Percentiles rank a stretch among this genome's conserved stretches.
These are phyloP conservation scores for Chymomyza caudatula DNA, from an alignment of 2,888 invertebrate genomes.

Conservation along the genomic window DNA sequence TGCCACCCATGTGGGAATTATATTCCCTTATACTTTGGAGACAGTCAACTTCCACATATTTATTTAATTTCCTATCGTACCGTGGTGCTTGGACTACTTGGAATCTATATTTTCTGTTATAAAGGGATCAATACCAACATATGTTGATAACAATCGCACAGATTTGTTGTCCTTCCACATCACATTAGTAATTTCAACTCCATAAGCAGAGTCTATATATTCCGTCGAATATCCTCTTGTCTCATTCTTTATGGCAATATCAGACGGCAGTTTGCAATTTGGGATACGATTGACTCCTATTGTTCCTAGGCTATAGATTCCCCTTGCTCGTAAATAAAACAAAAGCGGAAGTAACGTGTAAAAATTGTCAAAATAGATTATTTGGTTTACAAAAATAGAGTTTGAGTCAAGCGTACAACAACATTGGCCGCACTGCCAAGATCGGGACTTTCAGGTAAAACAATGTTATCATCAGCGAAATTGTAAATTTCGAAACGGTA, in stretches of 20 bases:
- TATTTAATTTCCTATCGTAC: constrained; percentile 11
- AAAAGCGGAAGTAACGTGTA: constrained; percentile 22
- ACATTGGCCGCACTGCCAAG: constrained; percentile 28
- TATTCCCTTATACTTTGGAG: constrained; percentile 44
- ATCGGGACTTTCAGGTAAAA: constrained; percentile 27
- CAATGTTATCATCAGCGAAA: constrained; percentile 13
- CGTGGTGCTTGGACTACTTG: constrained; percentile 1
- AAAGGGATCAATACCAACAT: constrained; percentile 12
- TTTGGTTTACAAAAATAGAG: too few relatives aligned
- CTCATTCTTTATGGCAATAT: constrained; percentile 6
- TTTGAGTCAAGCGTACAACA: constrained; percentile 25
- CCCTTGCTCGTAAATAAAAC: constrained; percentile 17
- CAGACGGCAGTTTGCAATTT: constrained; percentile 17
- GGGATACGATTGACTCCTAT: too few relatives aligned
- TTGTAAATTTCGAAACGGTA: constrained; percentile 25
- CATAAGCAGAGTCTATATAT: constrained; percentile 1
- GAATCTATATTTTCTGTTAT: neutral
- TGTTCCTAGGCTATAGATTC: constrained; percentile 18
- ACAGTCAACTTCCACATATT: constrained; percentile 22
- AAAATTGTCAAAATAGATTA: too few relatives aligned
- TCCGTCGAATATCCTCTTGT: constrained; percentile 4
- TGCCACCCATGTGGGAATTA: constrained; percentile 50
- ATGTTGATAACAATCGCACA: constrained; percentile 15
- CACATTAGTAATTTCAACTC: neutral
- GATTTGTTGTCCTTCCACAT: constrained; percentile 25